phyloP scores from a whole-genome alignment of 2,113 vertebrate genomes.

The Ellobius talpinus region DNA sequence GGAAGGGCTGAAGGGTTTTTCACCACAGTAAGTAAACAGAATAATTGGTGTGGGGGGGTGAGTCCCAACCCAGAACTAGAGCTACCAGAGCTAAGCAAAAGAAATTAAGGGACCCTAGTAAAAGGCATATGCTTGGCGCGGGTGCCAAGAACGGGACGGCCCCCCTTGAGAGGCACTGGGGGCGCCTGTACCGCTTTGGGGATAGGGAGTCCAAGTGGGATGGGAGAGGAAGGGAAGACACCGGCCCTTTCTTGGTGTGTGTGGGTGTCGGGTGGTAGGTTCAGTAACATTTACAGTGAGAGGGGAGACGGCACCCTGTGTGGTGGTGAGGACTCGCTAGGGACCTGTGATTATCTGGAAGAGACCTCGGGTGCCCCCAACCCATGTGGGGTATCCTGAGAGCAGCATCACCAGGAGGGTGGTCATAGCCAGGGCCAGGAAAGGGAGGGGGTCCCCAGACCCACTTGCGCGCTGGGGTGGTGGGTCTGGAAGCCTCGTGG shows the following conservation, averaged over 20 bases:
- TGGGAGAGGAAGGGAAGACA: neutral
- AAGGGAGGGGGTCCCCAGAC: neutral
- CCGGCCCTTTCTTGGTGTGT: neutral
- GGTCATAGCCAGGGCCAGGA: neutral
- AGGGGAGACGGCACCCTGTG: neutral
- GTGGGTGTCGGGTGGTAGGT: neutral
- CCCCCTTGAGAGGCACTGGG: neutral
- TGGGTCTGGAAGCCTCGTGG: constrained; percentile 3
- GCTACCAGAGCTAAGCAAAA: constrained; percentile 1
- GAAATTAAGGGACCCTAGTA: neutral
- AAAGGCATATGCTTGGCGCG: neutral
- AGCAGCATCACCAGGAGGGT: neutral
- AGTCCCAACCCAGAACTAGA: neutral
- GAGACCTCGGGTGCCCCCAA: neutral
- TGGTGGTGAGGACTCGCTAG: neutral
- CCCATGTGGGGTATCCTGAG: neutral
- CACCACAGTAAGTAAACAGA: neutral
- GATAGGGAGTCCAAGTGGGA: neutral
- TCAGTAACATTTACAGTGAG: neutral
- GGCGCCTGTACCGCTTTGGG: neutral
- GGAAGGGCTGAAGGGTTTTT: neutral
- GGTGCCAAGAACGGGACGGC: neutral
- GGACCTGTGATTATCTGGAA: neutral
- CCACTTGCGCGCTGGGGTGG: neutral
- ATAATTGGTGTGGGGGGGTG: neutral